Base-by-base conservation (phyloP, 2,888 invertebrate species). In the Mayetiola destructor region DNA sequence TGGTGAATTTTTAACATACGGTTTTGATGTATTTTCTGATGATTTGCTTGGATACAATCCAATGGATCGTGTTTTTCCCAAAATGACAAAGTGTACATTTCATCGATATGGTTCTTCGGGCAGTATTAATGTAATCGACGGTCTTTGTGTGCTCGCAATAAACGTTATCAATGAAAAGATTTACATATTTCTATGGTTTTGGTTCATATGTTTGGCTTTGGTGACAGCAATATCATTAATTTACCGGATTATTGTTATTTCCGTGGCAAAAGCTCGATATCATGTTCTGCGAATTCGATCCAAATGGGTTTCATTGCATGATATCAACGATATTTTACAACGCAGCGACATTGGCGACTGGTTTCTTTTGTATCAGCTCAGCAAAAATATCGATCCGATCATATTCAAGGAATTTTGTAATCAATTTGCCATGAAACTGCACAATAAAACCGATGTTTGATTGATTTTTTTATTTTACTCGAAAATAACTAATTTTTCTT, bases 81-180 rank as follows among this genome's bases (percentile, higher is more conserved):
- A 90, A 75, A 85, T 91, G 57, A 92, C 92, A 40, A 93, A 93
- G 70, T 93, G 93, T 71, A 91, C 90, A 64, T 93, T 93, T 84
- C 88, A 90, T 78, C 91, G 91, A 77, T 93, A 89, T 72, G 93
- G 93, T 85, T 85, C 91, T 56, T 91, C 92, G 30, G 93, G 93
- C 62, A 81, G 84, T 61, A 87, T 93, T 64, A 89, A 92, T 75
- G 87, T 84, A 72, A 88, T 90, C 77, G 92, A 93, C 71, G 91
- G 86, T 1, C 79, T 93, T 57, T 93, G 93, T 72, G 90, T 93
- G 61, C 74, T 93, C 58, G 90, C 92, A 0, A 71, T 93, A 57
- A 93, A 93, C 74, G 91, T 93, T 70, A 89, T 92, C 67, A 93
- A 93, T 72, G 92, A 93, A 75, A 93, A 93, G 74, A 92, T 92